Base-by-base conservation (phyloP, 1,140 invertebrate species). In the Rhynchophorus ferrugineus region DNA sequence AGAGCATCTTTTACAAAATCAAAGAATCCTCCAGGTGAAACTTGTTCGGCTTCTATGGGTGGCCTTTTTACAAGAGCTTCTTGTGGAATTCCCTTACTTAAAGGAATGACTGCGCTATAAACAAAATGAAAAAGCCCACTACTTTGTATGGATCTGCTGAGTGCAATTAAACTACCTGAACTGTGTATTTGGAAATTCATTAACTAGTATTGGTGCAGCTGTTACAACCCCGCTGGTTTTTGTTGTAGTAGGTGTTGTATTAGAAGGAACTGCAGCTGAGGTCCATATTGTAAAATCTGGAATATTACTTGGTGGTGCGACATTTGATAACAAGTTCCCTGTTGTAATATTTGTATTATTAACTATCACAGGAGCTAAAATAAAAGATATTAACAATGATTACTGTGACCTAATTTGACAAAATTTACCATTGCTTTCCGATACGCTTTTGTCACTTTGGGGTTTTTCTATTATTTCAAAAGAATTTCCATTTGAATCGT, bases 1-100 rank as follows among this genome's bases (percentile, higher is more conserved):
- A 80, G 73, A 0, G 77, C 77, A 9, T 75, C 77, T 64, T 76
- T 77, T 62, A 80, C 69, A 75, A 77, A 77, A 2, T 76, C 76
- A 8, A 80, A 68, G 11, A 80, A 56, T 8, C 75, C 75, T 8
- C 74, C 75, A 54, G 72, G 73, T 14, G 59, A 63, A 69, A 67
- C 70, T 53, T 69, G 62, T 62, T 51, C 47, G 18, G 59, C 24
- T 69, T 73, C 50, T 67, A 67, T 66, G 9, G 69, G 67, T 56
- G 69, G 63, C 11, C 72, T 64, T 21, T 73, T 61, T 35, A 69
- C 70, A 2, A 22, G n/a, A 5, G 45, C 33, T 36, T 41, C 39
- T 44, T 55, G 53, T 8, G 53, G 53, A 54, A 75, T 68, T 19
- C 76, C 77, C 70, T 77, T 78, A 48, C 66, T 75, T 20, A 74